Conservation (phyloP, 2,797 vertebrate genomes). For the Acanthurus lineatus region DNA sequence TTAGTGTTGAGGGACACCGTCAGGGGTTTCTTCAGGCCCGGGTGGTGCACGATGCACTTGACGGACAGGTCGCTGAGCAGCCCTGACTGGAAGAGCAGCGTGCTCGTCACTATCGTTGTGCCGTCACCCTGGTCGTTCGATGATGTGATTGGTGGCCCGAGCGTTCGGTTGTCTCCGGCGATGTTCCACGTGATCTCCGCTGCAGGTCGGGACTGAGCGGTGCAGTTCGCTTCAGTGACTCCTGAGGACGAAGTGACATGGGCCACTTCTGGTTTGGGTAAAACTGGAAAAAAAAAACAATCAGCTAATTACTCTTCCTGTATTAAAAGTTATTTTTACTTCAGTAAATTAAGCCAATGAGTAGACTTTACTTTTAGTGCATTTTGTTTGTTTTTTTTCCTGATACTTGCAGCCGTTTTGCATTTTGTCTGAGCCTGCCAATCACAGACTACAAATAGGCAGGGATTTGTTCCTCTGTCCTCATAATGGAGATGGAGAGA, state of each 20-base stretch:
- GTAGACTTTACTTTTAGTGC: no score
- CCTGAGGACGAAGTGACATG: conserved; percentile 59
- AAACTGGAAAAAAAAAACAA: conserved; percentile 66
- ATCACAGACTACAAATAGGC: neutral
- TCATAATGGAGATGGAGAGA: conserved; percentile 30
- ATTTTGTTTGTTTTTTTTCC: neutral
- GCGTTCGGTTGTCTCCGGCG: conserved; percentile 73
- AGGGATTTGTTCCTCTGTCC: conserved; percentile 10
- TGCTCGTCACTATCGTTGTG: conserved; percentile 82
- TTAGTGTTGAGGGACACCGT: conserved; percentile 62
- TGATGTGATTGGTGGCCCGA: conserved; percentile 71
- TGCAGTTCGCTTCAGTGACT: conserved; percentile 85
- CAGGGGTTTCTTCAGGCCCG: conserved; percentile 75
- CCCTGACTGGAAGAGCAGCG: conserved; percentile 72
- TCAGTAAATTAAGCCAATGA: no score
- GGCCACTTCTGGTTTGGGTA: conserved; percentile 83
- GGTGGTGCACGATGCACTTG: conserved; percentile 82
- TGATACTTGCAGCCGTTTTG: neutral
- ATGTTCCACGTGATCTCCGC: conserved; percentile 81
- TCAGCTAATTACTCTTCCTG: no score
- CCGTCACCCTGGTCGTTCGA: conserved; percentile 79
- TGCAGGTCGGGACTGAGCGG: conserved; percentile 79
- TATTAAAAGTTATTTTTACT: neutral
- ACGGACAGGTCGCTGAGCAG: conserved; percentile 69
- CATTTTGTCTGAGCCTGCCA: neutral